Percentiles rank a stretch among this genome's conserved stretches.
Evolutionary conservation across 1,140 invertebrate species (phyloP).

Genomic region (Proctacanthus coquilletti): DNA sequence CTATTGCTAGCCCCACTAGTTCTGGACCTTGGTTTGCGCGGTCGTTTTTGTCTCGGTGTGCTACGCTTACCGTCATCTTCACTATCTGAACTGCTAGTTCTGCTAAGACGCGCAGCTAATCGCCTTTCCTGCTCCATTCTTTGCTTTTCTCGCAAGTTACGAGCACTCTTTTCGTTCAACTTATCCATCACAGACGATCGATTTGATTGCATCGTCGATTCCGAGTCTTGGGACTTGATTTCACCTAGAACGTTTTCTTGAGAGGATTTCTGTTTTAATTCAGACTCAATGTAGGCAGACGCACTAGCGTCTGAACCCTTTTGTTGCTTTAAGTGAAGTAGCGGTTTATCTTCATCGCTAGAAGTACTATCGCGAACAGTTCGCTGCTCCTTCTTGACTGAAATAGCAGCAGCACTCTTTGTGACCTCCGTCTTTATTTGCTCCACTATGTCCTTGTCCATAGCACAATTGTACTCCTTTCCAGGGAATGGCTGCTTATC

Average conservation of each 20-base stretch:
- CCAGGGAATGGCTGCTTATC: conserved; percentile 1
- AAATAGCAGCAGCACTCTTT: conserved; percentile 7
- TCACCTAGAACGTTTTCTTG: too few species aligned
- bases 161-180: too few species aligned
- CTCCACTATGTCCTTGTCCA: conserved; percentile 9
- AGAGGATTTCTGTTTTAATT: too few species aligned
- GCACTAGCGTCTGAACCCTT: not conserved
- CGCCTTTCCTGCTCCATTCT: conserved; percentile 20
- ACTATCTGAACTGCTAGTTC: conserved; percentile 23
- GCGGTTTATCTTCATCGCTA: conserved; percentile 34
- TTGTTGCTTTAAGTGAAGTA: conserved; percentile 12
- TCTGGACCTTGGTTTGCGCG: conserved; percentile 7
- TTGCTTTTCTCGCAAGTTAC: conserved; percentile 26
- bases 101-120: conserved; percentile 19
- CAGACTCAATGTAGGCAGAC: too few species aligned
- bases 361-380: conserved; percentile 25
- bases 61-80: conserved; percentile 22
- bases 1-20: not conserved
- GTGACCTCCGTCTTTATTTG: conserved; percentile 11
- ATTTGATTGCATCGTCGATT: too few species aligned
- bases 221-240: too few species aligned
- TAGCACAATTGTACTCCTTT: not conserved
- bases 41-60: conserved; percentile 21
- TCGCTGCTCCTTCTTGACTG: conserved; percentile 15
- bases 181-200: too few species aligned